These are phyloP conservation scores for Sesamia nonagrioides DNA, from an alignment of 1,140 invertebrate species.

Conservation along the genomic window DNA sequence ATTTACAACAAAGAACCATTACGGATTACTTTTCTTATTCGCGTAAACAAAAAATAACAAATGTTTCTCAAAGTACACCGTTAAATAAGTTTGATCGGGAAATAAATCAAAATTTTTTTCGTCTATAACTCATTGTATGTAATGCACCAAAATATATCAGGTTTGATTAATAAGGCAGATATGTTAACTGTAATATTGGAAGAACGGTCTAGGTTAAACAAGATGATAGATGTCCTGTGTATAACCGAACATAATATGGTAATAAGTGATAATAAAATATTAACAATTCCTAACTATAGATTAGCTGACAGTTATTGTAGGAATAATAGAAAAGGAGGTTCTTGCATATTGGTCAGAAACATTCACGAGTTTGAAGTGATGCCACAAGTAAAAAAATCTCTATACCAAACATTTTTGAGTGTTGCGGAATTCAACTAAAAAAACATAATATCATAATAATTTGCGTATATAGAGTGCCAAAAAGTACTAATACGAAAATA, in stretches of 20 bases:
- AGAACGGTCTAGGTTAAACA: not conserved
- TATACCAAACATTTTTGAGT: not conserved
- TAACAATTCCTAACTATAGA: not conserved
- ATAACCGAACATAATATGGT: not conserved
- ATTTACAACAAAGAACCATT: too few species aligned
- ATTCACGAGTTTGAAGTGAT: not conserved
- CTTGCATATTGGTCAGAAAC: not conserved
- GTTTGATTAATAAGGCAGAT: too few species aligned
- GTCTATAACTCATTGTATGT: not conserved
- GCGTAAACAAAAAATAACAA: too few species aligned
- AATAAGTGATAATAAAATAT: not conserved
- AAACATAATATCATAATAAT: not conserved
- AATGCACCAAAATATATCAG: not conserved
- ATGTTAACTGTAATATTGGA: too few species aligned
- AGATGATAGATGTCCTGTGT: not conserved
- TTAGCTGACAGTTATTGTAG: not conserved
- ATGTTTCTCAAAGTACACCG: too few species aligned
- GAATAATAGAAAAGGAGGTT: not conserved
- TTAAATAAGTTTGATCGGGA: too few species aligned
- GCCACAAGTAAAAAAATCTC: not conserved
- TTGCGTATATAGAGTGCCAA: not conserved
- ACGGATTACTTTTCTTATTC: too few species aligned
- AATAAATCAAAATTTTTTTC: too few species aligned
- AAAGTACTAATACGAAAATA: not conserved
- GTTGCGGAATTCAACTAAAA: not conserved